These are phyloP conservation scores for Erpetoichthys calabaricus DNA, from an alignment of 2,797 vertebrate genomes.

Conservation along the genomic window DNA sequence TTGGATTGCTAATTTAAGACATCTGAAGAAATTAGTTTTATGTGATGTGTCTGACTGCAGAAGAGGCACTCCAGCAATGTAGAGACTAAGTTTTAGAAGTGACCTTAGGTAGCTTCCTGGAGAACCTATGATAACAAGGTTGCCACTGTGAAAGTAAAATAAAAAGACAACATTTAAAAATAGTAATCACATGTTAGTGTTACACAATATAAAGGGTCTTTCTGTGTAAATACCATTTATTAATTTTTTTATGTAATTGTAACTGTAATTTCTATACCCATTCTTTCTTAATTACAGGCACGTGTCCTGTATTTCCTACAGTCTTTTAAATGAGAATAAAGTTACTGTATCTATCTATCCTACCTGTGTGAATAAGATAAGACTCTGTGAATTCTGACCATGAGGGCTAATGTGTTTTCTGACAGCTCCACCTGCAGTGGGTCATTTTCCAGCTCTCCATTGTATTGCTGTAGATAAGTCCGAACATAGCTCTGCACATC, in stretches of 20 bases:
- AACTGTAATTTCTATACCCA: no score
- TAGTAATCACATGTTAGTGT: no score
- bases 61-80: slow-evolving; percentile 14
- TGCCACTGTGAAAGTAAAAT: slow-evolving; percentile 10
- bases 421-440: slow-evolving; percentile 16
- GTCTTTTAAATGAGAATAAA: no score
- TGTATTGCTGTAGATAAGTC: slow-evolving; percentile 17
- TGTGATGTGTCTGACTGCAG: slow-evolving; percentile 14
- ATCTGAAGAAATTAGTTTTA: slow-evolving; percentile 11
- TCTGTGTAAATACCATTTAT: no score
- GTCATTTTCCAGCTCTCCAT: slow-evolving; percentile 15
- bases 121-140: slow-evolving; percentile 14
- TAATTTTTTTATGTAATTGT: no score
- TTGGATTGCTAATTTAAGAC: slow-evolving; percentile 16
- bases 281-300: no score
- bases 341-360: no score
- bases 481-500: slow-evolving; percentile 12
- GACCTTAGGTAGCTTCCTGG: slow-evolving; percentile 14
- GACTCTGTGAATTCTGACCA: slow-evolving; percentile 18
- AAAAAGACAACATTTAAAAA: background rate
- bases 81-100: slow-evolving; percentile 16
- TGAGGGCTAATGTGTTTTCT: slow-evolving; percentile 12
- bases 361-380: slow-evolving; percentile 13
- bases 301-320: no score
- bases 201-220: no score